Conservation (phyloP, 2,888 invertebrate species). For the Parasteatoda lunata region DNA sequence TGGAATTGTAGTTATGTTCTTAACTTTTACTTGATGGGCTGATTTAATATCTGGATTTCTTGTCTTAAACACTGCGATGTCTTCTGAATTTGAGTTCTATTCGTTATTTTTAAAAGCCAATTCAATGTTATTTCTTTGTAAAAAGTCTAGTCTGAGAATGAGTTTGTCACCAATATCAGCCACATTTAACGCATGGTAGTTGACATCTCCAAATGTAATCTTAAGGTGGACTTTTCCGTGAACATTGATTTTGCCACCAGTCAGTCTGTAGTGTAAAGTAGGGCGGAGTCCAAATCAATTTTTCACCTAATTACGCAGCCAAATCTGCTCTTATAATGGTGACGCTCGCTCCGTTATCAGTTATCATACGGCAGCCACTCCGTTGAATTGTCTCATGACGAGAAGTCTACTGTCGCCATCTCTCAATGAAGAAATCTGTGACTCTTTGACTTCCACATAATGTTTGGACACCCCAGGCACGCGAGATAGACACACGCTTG, state of each 20-base stretch:
- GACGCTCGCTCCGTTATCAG: not conserved
- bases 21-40: not conserved
- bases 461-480: no score
- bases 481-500: no score
- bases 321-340: not conserved
- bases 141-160: conserved; percentile 4
- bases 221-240: not conserved
- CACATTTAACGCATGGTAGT: not conserved
- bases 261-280: not conserved
- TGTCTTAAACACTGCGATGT: not conserved
- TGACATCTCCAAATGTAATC: not conserved
- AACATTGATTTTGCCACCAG: not conserved
- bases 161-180: not conserved
- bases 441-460: no score
- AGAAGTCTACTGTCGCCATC: not conserved
- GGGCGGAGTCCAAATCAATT: not conserved
- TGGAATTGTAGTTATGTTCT: not conserved
- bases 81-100: not conserved
- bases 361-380: not conserved
- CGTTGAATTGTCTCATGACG: not conserved
- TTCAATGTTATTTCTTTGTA: not conserved
- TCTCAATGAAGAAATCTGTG: not conserved
- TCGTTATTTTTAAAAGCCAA: conserved; percentile 3
- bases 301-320: not conserved
- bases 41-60: not conserved